phyloP scores from a whole-genome alignment of 2,113 vertebrate genomes.

The Clupea harengus region DNA sequence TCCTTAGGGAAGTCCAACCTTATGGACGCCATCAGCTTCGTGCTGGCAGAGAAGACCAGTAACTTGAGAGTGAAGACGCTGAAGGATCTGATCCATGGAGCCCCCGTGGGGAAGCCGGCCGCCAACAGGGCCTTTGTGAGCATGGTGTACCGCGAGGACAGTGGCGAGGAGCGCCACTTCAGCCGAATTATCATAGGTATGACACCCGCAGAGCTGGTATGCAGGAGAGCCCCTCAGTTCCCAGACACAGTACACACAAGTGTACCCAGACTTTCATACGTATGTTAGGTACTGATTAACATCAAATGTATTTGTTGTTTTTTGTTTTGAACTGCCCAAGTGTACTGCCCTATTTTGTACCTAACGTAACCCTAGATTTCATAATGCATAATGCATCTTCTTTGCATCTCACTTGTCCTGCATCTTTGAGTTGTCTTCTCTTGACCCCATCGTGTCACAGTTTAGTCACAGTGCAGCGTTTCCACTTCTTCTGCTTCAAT shows the following conservation, averaged over 20 bases:
- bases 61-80: slow-evolving; percentile 89
- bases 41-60: slow-evolving; percentile 90
- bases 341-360: not conserved
- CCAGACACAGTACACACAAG: not conserved
- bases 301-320: not conserved
- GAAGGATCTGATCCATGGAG: slow-evolving; percentile 89
- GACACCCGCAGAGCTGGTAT: not conserved
- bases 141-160: slow-evolving; percentile 91
- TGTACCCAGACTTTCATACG: not conserved
- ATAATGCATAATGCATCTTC: not conserved
- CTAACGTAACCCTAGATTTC: not conserved
- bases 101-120: slow-evolving; percentile 91
- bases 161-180: slow-evolving; percentile 81
- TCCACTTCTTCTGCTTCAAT: not conserved
- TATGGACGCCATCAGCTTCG: slow-evolving; percentile 95
- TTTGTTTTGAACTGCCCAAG: not conserved
- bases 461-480: not conserved
- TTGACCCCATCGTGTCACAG: not conserved
- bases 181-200: slow-evolving; percentile 84
- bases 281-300: not conserved
- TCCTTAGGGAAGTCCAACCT: slow-evolving; percentile 88
- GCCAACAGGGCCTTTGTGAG: slow-evolving; percentile 91
- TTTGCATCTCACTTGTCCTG: not conserved
- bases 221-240: not conserved
- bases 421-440: not conserved